Base-by-base conservation (phyloP, 2,888 invertebrate genomes). In the Crioceris asparagi region DNA sequence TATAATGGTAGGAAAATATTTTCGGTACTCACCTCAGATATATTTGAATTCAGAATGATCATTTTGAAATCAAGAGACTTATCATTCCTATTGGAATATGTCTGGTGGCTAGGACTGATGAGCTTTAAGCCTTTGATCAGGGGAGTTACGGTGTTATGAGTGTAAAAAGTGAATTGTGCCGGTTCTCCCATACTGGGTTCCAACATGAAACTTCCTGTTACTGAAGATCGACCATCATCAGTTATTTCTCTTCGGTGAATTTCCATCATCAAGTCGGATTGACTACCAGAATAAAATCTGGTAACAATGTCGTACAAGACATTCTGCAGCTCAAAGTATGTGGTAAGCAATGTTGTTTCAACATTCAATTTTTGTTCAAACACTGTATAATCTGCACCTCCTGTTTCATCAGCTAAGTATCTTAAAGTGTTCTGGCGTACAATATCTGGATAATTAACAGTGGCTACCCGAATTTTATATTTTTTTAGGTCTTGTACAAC, bases 371-470 rank as follows among this genome's bases (percentile, higher is more conserved):
- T 69, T 36, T 64, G 60, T 50, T 74, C 74, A 16, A 64, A 59
- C 2, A 74, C 67, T 0, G 70, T 69, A 47, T 68, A 72, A 6
- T 69, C 60, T 8, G 56, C 56, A 14, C 68, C 71, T 30, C 55
- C 59, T 1, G 68, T 71, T 34, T 60, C 56, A 25, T 61, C 53
- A 1, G 71, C 68, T 25, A 74, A 49, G 17, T 56, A 53, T 45
- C 72, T 69, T 11, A 74, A 55, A 3, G 68, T 62, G 27, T 61
- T 56, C 2, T 59, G 52, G 32, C 69, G 50, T 0, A 63, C 54
- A 12, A 70, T 54, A n/a, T 59, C 59, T 1, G 74, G 72, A 51
- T 71, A 74, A 45, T 71, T 73, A 31, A 75, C 66, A 1, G 72
- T 69, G 1, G 70, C 68, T 12, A 74, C 62, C 41, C 64, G 62